Percentiles rank a stretch among this genome's conserved stretches.
Conservation (phyloP, 2,888 invertebrate genomes). For the Cephalotes varians region DNA sequence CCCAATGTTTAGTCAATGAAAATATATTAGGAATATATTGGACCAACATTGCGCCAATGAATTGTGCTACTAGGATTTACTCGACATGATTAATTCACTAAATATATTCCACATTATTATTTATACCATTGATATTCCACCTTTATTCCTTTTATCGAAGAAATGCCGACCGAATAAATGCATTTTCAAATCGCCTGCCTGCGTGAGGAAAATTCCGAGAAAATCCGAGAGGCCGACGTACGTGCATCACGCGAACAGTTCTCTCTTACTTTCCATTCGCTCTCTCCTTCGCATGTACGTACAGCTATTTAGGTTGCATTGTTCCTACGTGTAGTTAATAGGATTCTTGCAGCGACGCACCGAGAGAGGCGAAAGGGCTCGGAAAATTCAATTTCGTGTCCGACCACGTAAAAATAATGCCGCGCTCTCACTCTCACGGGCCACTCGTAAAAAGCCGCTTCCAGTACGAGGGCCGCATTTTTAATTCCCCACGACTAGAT, state of each 20-base stretch:
- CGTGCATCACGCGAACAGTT: not conserved
- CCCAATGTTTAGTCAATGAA: too few relatives aligned
- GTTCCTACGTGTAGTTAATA: constrained; percentile 65
- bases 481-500: constrained; percentile 56
- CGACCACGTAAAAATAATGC: constrained; percentile 66
- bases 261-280: constrained; percentile 1
- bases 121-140: too few relatives aligned
- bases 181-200: not conserved
- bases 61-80: too few relatives aligned
- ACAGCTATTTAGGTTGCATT: constrained; percentile 67
- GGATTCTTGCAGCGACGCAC: constrained; percentile 44
- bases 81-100: too few relatives aligned
- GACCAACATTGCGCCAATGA: too few relatives aligned
- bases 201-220: not conserved
- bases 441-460: constrained; percentile 57
- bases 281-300: constrained; percentile 12
- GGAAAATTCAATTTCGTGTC: constrained; percentile 75
- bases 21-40: too few relatives aligned
- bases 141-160: too few relatives aligned
- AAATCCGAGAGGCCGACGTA: constrained; percentile 1
- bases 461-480: constrained; percentile 58
- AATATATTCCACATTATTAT: too few relatives aligned
- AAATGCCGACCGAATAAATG: not conserved
- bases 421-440: constrained; percentile 21
- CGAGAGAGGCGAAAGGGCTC: constrained; percentile 41